phyloP scores from a whole-genome alignment of 2,113 vertebrate species.

The Strix aluco region DNA sequence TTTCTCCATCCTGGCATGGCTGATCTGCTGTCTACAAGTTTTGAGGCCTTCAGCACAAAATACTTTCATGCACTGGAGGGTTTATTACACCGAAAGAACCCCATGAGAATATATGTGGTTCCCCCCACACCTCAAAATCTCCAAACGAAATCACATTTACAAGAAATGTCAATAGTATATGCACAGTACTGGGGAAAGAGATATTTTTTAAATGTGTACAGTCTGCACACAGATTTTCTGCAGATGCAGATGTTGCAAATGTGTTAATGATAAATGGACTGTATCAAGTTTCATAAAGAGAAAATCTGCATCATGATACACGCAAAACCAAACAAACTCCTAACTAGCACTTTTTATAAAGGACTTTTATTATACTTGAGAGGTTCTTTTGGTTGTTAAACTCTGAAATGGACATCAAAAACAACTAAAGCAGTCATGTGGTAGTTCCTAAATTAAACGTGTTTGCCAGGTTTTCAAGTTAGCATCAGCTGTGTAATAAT shows the following conservation, averaged over 20 bases:
- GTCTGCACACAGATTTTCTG: background rate
- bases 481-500: background rate
- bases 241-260: background rate
- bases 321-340: background rate
- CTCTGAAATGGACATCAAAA: background rate
- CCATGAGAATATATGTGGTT: background rate
- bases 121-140: background rate
- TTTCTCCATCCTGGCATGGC: background rate
- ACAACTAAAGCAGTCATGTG: background rate
- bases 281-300: background rate
- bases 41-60: background rate
- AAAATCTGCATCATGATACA: background rate
- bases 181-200: background rate
- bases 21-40: background rate
- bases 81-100: background rate
- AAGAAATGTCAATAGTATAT: background rate
- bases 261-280: background rate
- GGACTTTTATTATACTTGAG: background rate
- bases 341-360: background rate
- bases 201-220: background rate
- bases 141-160: background rate
- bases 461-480: background rate
- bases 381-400: background rate
- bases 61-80: background rate
- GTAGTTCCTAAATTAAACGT: background rate